Evolutionary conservation across 2,888 invertebrate species (phyloP), one percentile per base, ranked within the genome.

Genomic region (Amphipyra berbera): DNA sequence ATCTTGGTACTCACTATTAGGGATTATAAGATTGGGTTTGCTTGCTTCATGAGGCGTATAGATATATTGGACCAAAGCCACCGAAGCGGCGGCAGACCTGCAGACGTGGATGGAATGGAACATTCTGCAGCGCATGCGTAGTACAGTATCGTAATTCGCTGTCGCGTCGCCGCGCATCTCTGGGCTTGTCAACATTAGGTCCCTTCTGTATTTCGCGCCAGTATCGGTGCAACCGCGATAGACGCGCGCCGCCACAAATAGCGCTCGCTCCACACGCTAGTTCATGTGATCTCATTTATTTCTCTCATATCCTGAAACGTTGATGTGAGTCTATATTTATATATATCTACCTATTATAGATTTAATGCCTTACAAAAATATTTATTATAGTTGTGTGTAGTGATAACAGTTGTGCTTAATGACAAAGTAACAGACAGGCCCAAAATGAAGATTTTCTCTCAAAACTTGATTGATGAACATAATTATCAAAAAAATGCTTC

Each of bases 241-340:
- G 81, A 82, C 81, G 85, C 83, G 84, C 78, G 82, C 78, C 84
- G 86, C 79, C 73, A 71, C 66, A 65, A 79, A 73, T 73, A 78
- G 62, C 65, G 66, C 57, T 69, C 72, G 52, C 71, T 65, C 66
- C 67, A 67, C 76, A 76, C 82, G 76, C 76, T 76, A 75, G 79
- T 83, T 72, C 81, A 82, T 86, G 88, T 91, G 90, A 89, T 88
- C 86, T 88, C 88, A 88, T 86, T 81, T 77, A 83, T 72, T 79
- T 80, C 82, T 79, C 82, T 81, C 78, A 82, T 82, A 81, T 80
- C 79, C 84, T 81, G 81, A 81, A 64, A 78, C 49, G 78, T 79
- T 83, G 66, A 84, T 82, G 89, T 89, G 83, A 89, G 89, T 89
- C 69, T 76, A 75, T 78, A 73, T 78, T 74, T 74, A 68, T 79